These are phyloP conservation scores for Necrosyrtes monachus DNA, from an alignment of 2,797 vertebrate species.

Conservation along the genomic window DNA sequence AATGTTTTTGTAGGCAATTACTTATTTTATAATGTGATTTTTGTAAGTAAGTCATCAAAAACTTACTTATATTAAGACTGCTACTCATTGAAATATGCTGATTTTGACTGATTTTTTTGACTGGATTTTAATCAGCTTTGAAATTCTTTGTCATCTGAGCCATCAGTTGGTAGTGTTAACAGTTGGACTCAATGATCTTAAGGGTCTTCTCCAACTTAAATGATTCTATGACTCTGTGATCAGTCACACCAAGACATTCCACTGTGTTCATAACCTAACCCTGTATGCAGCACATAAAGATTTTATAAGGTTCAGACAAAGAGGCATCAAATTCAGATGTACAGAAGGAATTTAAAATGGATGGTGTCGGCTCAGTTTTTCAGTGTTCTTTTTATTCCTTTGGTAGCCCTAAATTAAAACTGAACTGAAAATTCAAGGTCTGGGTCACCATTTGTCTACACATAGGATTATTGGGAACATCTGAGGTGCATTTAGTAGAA, in stretches of 20 bases:
- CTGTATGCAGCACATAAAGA: not conserved
- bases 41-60: not conserved
- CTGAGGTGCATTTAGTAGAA: not conserved
- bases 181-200: not conserved
- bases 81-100: not conserved
- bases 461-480: not conserved
- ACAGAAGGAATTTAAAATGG: not conserved
- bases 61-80: not conserved
- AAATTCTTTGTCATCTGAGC: not conserved
- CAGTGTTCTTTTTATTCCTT: not conserved
- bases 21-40: not conserved
- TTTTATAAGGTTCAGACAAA: not conserved
- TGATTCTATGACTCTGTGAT: not conserved
- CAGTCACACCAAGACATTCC: not conserved
- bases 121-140: not conserved
- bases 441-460: not conserved
- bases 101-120: not conserved
- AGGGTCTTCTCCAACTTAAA: not conserved
- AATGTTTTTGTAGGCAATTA: not conserved
- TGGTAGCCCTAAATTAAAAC: not conserved
- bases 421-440: not conserved
- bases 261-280: not conserved
- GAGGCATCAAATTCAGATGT: not conserved
- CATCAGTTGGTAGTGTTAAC: not conserved
- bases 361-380: not conserved